Conservation (phyloP, 2,797 vertebrate species). For the Delichon dasypus region DNA sequence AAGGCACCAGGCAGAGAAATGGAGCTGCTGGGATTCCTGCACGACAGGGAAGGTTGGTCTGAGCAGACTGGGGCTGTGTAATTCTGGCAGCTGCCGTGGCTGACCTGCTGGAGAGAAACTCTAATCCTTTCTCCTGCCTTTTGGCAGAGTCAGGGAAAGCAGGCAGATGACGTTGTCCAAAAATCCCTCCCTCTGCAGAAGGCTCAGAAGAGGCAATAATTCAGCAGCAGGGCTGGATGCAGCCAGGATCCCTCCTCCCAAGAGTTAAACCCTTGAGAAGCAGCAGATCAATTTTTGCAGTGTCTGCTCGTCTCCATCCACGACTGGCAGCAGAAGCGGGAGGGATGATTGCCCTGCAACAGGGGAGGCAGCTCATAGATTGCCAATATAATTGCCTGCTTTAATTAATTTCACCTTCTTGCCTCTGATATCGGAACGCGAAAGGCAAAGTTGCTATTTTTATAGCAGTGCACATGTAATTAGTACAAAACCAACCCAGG, state of each 20-base stretch:
- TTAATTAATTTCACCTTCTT: slow-evolving; percentile 45
- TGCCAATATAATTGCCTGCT: background rate
- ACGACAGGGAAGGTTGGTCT: background rate
- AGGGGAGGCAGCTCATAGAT: background rate
- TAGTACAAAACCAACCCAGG: background rate
- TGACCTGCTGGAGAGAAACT: background rate
- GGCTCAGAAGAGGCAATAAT: background rate
- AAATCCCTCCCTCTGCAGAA: background rate
- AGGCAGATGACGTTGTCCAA: background rate
- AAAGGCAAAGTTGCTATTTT: background rate
- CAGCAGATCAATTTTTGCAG: background rate
- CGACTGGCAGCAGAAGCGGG: background rate
- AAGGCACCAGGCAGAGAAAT: background rate
- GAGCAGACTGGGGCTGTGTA: background rate
- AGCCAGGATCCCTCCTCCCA: background rate
- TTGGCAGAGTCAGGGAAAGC: background rate
- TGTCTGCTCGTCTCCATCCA: background rate
- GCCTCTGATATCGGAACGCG: background rate
- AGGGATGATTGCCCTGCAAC: background rate
- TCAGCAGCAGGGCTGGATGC: background rate
- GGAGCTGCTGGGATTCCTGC: background rate
- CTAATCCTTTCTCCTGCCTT: background rate
- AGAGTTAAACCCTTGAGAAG: background rate
- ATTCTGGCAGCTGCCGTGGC: background rate
- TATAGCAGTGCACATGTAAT: background rate